phyloP scores from a whole-genome alignment of 1,140 invertebrate species.

The Caenorhabditis latens region DNA sequence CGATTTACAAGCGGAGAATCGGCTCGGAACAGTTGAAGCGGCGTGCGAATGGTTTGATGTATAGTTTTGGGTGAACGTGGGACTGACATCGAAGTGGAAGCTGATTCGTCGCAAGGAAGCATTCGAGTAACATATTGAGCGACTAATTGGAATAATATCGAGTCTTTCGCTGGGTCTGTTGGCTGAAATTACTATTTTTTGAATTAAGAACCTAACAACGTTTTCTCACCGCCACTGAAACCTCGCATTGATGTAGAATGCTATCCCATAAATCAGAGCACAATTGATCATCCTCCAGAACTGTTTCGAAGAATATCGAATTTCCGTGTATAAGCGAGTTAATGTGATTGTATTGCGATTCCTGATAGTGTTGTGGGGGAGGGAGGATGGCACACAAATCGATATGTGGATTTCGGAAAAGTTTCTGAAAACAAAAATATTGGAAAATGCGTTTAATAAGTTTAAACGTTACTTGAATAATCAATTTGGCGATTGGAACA shows the following conservation, averaged over 20 bases:
- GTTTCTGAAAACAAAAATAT: background rate
- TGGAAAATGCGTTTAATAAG: background rate
- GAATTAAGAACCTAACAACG: background rate
- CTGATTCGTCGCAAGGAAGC: conserved; percentile 43
- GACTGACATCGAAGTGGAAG: conserved; percentile 2
- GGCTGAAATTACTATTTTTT: background rate
- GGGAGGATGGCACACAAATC: conserved; percentile 28
- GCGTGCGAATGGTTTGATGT: conserved; percentile 47
- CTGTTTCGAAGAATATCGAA: conserved; percentile 31
- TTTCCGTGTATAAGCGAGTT: conserved; percentile 22
- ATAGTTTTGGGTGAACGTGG: conserved; percentile 23
- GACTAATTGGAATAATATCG: conserved; percentile 26
- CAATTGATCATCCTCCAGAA: conserved; percentile 26
- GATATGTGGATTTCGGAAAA: conserved; percentile 20
- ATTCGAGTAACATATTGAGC: conserved; percentile 53
- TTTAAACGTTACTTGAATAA: background rate
- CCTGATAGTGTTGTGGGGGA: conserved; percentile 16
- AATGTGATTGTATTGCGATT: conserved; percentile 14
- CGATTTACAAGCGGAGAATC: conserved; percentile 56
- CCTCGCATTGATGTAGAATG: conserved; percentile 35
- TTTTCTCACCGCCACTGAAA: background rate
- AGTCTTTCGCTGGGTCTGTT: conserved; percentile 39
- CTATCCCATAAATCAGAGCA: conserved; percentile 20
- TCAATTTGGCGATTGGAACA: conserved; percentile 20
- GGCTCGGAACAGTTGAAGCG: conserved; percentile 51